Evolutionary conservation across 2,113 vertebrate species (phyloP), one percentile per base, ranked within the genome.

Genomic region (Cepphus grylle): DNA sequence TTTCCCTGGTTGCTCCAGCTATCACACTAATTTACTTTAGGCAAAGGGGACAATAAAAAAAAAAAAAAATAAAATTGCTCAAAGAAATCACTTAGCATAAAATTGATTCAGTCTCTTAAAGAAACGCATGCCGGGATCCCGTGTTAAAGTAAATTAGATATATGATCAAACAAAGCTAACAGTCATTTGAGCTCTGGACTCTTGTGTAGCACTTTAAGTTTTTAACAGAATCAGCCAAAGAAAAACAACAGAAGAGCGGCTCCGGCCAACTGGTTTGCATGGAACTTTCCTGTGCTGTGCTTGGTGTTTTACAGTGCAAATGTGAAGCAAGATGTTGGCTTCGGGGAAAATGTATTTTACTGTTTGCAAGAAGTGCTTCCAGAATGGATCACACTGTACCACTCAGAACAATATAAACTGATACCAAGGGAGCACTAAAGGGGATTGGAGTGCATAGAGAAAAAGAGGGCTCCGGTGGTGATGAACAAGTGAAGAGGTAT

Each of bases 21-120:
- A 95, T 98, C 94, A 96, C 84, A 62, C 82, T 98, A 96, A 98
- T 98, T 98, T 97, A 97, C 96, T 98, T 94, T 80, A 97, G 78
- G 95, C 86, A 95, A 97, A 93, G 82, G 70, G 92, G 88, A 95
- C 88, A 88, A 96, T 92, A 94, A 43, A 71, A 53, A 94, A 90
- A 74, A 86, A 93, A 80, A 94, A n/a, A n/a, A n/a, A n/a, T n/a
- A n/a, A n/a, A n/a, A n/a, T n/a, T 85, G 80, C 88, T 97, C 49
- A 29, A 89, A 96, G 67, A 97, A 96, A 94, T 76, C 81, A 93
- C 83, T 97, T 94, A 93, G 67, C 90, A 92, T 92, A 95, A 94
- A 96, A 97, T 38, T 88, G 91, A 94, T 80, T 84, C 72, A n/a
- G 38, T 80, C 85, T 97, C 71, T 95, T 74, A 92, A 89, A 97